Conservation (phyloP, 1,140 invertebrate species). For the Caerostris extrusa region DNA sequence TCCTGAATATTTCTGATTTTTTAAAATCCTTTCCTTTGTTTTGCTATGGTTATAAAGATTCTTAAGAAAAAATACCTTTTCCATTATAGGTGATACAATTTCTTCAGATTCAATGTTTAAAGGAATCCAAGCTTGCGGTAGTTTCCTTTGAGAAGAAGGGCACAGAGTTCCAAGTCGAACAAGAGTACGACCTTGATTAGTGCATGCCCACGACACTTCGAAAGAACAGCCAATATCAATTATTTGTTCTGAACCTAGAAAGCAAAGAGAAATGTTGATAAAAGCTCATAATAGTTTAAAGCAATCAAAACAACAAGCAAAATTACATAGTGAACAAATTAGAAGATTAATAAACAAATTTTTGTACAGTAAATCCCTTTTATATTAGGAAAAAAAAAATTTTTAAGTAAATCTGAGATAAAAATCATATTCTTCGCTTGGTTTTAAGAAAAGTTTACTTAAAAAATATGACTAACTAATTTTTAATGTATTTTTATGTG, state of each 20-base stretch:
- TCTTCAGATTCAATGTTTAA: constrained; percentile 80
- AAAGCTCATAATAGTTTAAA: too few relatives aligned
- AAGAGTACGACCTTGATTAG: constrained; percentile 82
- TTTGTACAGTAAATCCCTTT: too few relatives aligned
- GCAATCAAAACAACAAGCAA: too few relatives aligned
- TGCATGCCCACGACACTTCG: constrained; percentile 84
- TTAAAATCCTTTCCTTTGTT: not conserved
- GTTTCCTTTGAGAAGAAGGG: constrained; percentile 81
- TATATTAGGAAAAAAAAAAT: too few relatives aligned
- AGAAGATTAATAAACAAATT: too few relatives aligned
- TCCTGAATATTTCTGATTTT: not conserved
- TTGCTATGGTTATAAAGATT: not conserved
- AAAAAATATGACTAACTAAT: too few relatives aligned
- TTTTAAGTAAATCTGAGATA: too few relatives aligned
- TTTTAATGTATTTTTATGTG: too few relatives aligned
- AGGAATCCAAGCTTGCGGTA: constrained; percentile 83
- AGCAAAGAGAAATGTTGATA: too few relatives aligned
- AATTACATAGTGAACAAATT: too few relatives aligned
- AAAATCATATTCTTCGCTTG: too few relatives aligned
- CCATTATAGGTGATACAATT: not conserved
- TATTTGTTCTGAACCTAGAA: constrained; percentile 28
- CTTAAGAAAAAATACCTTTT: constrained; percentile 6
- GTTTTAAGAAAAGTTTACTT: too few relatives aligned
- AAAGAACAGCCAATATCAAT: constrained; percentile 82
- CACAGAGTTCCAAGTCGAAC: constrained; percentile 83